phyloP scores from a whole-genome alignment of 1,140 invertebrate genomes.

The Leptinotarsa lineolata region DNA sequence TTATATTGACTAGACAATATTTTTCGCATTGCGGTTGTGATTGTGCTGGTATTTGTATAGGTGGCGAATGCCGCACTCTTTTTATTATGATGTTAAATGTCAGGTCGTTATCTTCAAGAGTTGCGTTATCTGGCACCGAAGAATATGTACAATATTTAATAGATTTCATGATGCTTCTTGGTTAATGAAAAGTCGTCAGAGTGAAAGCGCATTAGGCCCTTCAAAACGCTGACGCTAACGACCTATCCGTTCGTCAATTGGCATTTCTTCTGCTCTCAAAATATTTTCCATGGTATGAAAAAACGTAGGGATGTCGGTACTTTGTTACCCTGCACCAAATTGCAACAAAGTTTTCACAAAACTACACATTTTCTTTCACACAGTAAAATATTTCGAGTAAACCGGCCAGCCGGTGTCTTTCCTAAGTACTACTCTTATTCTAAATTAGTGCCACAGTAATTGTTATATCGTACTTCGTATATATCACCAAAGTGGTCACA shows the following conservation, averaged over 20 bases:
- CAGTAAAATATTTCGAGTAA: neutral
- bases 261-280: slow-evolving; percentile 2
- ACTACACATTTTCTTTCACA: slow-evolving; percentile 5
- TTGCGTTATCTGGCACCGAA: slow-evolving; percentile 35
- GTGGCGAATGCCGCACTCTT: slow-evolving; percentile 35
- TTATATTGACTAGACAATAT: slow-evolving; percentile 27
- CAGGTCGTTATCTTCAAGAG: slow-evolving; percentile 54
- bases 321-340: slow-evolving; percentile 33
- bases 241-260: slow-evolving; percentile 16
- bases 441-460: slow-evolving; percentile 49
- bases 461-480: slow-evolving; percentile 45
- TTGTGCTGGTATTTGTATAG: slow-evolving; percentile 42
- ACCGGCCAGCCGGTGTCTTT: slow-evolving; percentile 22
- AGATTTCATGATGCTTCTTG: slow-evolving; percentile 17
- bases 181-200: slow-evolving; percentile 23
- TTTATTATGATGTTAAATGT: slow-evolving; percentile 45
- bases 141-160: slow-evolving; percentile 53
- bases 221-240: slow-evolving; percentile 24
- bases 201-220: slow-evolving; percentile 42
- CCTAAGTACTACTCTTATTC: slow-evolving; percentile 2
- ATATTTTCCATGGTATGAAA: neutral
- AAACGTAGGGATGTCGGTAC: neutral
- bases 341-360: slow-evolving; percentile 25
- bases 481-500: slow-evolving; percentile 35
- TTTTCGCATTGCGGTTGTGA: slow-evolving; percentile 41